A percentile compares a stretch with the other conserved stretches of the same genome.
These are phyloP conservation scores for Hystrix brachyura DNA, from an alignment of 2,113 vertebrate species.

Conservation along the genomic window DNA sequence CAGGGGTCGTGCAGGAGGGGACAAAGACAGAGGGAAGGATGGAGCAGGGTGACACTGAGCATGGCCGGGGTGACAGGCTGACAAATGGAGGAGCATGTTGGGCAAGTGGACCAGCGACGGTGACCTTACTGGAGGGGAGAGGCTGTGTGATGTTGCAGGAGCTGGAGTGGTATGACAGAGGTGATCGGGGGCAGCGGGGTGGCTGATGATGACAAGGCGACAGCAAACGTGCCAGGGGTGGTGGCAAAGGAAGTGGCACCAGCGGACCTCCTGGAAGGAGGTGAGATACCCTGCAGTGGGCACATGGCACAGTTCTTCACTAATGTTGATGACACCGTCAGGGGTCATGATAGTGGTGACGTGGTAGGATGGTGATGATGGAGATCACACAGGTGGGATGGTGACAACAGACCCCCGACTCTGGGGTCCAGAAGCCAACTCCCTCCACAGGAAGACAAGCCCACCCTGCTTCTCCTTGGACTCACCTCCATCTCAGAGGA, in stretches of 20 bases:
- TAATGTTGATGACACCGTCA: not conserved
- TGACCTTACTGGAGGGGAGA: fast-evolving
- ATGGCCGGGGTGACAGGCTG: fast-evolving
- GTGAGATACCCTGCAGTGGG: fast-evolving
- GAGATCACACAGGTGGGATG: fast-evolving
- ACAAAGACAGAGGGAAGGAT: fast-evolving
- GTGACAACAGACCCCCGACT: fast-evolving
- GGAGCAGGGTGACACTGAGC: too few species aligned
- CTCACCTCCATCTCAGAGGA: not conserved
- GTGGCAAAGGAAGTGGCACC: not conserved
- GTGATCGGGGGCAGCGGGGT: fast-evolving
- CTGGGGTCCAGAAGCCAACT: not conserved
- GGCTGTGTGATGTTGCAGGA: not conserved
- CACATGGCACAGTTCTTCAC: fast-evolving
- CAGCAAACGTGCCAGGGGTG: not conserved
- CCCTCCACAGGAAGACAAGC: not conserved
- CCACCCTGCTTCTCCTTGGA: not conserved
- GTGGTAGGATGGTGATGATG: fast-evolving
- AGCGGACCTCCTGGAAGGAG: not conserved
- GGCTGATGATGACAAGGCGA: not conserved
- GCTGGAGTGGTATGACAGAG: fast-evolving
- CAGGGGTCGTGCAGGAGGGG: not conserved
- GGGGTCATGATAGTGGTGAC: not conserved
- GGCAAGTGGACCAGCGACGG: fast-evolving
- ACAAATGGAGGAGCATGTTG: not conserved